Evolutionary conservation across 2,888 invertebrate genomes (phyloP).

Genomic region (Phyllotreta cruciferae): DNA sequence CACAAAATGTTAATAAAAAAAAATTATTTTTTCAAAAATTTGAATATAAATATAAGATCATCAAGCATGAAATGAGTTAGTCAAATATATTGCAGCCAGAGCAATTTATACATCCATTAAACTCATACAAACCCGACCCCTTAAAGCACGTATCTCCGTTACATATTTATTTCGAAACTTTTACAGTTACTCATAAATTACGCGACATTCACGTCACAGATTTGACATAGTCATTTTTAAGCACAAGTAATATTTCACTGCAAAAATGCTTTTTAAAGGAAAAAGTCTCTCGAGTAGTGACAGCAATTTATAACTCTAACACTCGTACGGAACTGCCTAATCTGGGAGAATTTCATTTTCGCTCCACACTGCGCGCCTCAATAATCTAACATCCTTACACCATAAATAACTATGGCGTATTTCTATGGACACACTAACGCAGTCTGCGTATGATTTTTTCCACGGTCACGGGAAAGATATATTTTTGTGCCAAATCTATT

Average conservation of each 20-base stretch:
- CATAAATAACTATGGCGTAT: slow-evolving; percentile 27
- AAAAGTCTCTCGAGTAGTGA: slow-evolving; percentile 27
- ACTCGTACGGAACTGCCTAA: slow-evolving; percentile 28
- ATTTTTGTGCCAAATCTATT: slow-evolving; percentile 23
- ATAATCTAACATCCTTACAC: slow-evolving; percentile 21
- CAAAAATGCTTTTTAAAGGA: slow-evolving; percentile 28
- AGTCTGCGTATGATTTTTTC: slow-evolving; percentile 3
- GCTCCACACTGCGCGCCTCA: slow-evolving; percentile 21
- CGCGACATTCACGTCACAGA: slow-evolving; percentile 26
- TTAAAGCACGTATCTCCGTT: slow-evolving; percentile 12
- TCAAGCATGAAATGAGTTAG: no score
- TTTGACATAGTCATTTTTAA: slow-evolving; percentile 32
- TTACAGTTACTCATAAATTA: slow-evolving; percentile 30
- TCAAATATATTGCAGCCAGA: no score
- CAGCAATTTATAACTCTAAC: slow-evolving; percentile 31
- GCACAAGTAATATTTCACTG: slow-evolving; percentile 29
- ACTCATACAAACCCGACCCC: not conserved
- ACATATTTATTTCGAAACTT: slow-evolving; percentile 27
- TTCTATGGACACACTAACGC: slow-evolving; percentile 16
- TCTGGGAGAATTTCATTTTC: slow-evolving; percentile 28
- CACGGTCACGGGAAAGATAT: slow-evolving; percentile 5
- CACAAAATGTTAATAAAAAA: not conserved
- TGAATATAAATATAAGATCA: not conserved
- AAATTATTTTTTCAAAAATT: slow-evolving; percentile 4
- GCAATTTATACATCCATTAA: no score